phyloP scores from a whole-genome alignment of 2,888 invertebrate genomes.

The Callimorpha dominula region DNA sequence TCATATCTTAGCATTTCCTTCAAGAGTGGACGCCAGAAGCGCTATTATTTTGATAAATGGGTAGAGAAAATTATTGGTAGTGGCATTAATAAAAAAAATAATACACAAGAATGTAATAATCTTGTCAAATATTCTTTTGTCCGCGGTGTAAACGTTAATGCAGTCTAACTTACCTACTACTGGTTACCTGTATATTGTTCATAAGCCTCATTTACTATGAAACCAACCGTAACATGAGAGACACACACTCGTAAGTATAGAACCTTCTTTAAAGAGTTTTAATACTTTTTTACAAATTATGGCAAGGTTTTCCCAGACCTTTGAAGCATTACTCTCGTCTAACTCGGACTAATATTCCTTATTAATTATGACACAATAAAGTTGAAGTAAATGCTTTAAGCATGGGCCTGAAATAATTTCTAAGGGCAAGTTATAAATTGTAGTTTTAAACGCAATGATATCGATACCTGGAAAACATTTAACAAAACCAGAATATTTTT shows the following conservation, averaged over 20 bases:
- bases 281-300: background rate
- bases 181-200: background rate
- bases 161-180: slow-evolving; percentile 19
- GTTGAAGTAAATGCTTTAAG: background rate
- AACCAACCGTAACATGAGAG: slow-evolving; percentile 48
- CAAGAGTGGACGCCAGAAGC: background rate
- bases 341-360: too few species aligned
- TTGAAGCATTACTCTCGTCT: background rate
- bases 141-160: background rate
- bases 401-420: too few species aligned
- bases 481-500: too few species aligned
- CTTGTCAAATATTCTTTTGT: background rate
- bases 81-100: background rate
- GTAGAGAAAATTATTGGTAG: background rate
- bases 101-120: background rate
- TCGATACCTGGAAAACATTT: too few species aligned
- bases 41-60: background rate
- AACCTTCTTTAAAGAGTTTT: slow-evolving; percentile 30
- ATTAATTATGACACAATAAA: too few species aligned
- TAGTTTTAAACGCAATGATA: too few species aligned
- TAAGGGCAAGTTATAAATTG: too few species aligned
- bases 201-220: slow-evolving; percentile 49
- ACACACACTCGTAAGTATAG: slow-evolving; percentile 21
- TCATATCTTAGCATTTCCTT: background rate
- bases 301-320: background rate